Conservation (phyloP, 2,113 vertebrate species). For the Podiceps cristatus region DNA sequence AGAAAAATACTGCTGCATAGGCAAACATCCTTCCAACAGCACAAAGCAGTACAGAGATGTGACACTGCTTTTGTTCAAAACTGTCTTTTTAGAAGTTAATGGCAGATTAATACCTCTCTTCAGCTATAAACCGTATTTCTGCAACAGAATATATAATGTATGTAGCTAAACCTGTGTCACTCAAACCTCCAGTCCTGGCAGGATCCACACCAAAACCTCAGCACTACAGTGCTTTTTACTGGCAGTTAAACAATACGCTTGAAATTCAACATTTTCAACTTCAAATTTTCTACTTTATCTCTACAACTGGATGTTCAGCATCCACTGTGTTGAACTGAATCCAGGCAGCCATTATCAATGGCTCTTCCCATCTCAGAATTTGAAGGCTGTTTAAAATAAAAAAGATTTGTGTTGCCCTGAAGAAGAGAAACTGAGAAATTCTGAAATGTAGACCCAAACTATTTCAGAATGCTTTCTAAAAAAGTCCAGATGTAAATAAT, state of each 20-base stretch:
- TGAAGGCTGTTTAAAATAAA: neutral
- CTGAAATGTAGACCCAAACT: neutral
- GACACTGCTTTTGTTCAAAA: constrained; percentile 2
- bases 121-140: neutral
- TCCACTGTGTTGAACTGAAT: neutral
- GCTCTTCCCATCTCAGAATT: neutral
- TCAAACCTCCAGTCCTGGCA: constrained; percentile 36
- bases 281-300: neutral
- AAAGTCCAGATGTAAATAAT: neutral
- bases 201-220: neutral
- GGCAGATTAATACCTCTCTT: constrained; percentile 20
- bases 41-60: neutral
- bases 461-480: neutral
- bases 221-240: neutral
- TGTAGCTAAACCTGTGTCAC: constrained; percentile 3
- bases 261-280: neutral
- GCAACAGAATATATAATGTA: constrained; percentile 10
- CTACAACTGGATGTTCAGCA: neutral
- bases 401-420: neutral
- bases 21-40: neutral
- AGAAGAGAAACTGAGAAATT: neutral
- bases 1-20: neutral
- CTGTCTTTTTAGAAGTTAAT: neutral
- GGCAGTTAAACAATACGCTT: neutral
- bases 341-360: neutral